Evolutionary conservation across 2,797 vertebrate genomes (phyloP), one percentile per base, ranked within the genome.

Genomic region (Nyctalus aviator): DNA sequence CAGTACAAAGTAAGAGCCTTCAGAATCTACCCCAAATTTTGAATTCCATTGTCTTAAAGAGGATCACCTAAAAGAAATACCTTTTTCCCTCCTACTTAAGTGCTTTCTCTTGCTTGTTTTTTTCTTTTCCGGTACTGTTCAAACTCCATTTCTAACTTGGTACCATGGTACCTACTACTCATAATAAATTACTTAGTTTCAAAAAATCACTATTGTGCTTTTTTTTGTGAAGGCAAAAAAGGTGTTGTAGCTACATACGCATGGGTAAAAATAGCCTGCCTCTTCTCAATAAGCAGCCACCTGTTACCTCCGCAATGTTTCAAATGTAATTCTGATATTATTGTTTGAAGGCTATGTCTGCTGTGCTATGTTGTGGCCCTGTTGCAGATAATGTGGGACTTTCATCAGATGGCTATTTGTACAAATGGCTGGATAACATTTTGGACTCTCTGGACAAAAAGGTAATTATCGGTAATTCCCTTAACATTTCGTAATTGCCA

Each of bases 351-450:
- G 99, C 99, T 96, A 99, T 99, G 99, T 99, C 99, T 96, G 99
- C 99, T 71, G 99, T 99, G 83, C 98, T 99, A 73, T 99, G 99
- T 97, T 99, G 99, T 96, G 99, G 99, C 88, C 99, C 99, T 73
- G 99, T 99, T 94, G 99, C 99, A 96, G 99, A 99, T 98, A 99
- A 99, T 0, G 99, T 99, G 0, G 99, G 99, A 71, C 99, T 99
- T 55, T 99, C 99, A 75, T 99, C 99, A 79, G 99, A 99, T 97
- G 99, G 99, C 92, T 99, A 99, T 98, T 99, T 99, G 90, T 99
- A 99, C 98, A 99, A 99, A 97, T 99, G 99, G 99, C 97, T 99
- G 96, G 99, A 99, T 98, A 99, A 99, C 98, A 99, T 99, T 98
- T 98, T 99, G 98, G 99, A 99, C 98, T 99, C 99, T 88, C 99